A percentile compares a stretch with the other conserved stretches of the same genome.
Evolutionary conservation across 2,888 invertebrate species (phyloP).

Genomic region (Ectropis crepuscularia): DNA sequence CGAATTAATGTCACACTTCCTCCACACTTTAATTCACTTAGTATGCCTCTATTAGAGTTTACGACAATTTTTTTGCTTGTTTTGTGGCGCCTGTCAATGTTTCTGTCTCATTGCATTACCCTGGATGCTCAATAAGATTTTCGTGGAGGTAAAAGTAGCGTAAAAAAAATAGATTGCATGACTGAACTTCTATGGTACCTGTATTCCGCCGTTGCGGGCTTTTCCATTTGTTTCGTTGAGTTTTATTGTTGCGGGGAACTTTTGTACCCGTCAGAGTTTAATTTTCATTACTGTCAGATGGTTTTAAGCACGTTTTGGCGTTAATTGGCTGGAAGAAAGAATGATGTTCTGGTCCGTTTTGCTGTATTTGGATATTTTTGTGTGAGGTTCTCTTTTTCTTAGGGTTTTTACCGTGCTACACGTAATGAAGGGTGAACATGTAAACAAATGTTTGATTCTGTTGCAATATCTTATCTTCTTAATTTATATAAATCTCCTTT

Average conservation of each 20-base stretch:
- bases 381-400: too few species aligned
- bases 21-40: conserved; percentile 45
- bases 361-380: too few species aligned
- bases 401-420: too few species aligned
- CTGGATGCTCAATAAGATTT: background rate
- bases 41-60: conserved; percentile 38
- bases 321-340: background rate
- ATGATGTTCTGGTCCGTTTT: background rate
- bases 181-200: conserved; percentile 4
- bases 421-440: too few species aligned
- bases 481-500: too few species aligned
- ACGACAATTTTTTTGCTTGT: conserved; percentile 33
- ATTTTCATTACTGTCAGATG: conserved; percentile 25
- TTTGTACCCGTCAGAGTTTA: conserved; percentile 21
- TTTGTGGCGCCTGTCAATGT: conserved; percentile 24
- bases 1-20: conserved; percentile 68
- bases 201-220: background rate
- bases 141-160: background rate
- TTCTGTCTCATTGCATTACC: conserved; percentile 1
- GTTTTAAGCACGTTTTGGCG: background rate
- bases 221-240: conserved; percentile 9
- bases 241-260: conserved; percentile 13
- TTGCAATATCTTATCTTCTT: too few species aligned
- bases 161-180: conserved; percentile 2
- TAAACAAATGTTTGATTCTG: too few species aligned